Conservation (phyloP, 1,140 invertebrate genomes). For the Panagrolaimus sp. region DNA sequence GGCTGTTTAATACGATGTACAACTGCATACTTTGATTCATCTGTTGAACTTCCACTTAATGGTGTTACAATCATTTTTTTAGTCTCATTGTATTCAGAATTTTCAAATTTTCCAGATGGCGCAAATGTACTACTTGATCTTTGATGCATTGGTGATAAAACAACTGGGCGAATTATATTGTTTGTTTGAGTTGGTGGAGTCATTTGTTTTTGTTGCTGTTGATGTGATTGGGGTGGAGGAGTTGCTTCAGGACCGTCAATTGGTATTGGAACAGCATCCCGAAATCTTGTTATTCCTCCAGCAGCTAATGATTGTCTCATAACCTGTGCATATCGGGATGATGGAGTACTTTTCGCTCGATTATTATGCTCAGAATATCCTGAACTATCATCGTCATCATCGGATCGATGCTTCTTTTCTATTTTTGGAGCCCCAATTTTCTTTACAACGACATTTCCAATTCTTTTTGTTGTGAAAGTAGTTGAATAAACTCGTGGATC, state of each 20-base stretch:
- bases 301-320: not conserved
- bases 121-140: not conserved
- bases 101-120: not conserved
- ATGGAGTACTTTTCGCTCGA: conserved; percentile 2
- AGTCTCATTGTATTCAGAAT: not conserved
- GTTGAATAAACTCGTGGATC: conserved; percentile 40
- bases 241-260: conserved; percentile 29
- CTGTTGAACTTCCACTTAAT: not conserved
- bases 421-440: conserved; percentile 2
- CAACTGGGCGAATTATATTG: not conserved
- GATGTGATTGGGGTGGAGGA: not conserved
- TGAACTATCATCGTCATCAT: conserved; percentile 33
- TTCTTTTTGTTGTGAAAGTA: conserved; percentile 56
- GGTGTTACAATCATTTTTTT: not conserved
- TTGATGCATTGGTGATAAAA: not conserved
- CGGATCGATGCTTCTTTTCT: conserved; percentile 21
- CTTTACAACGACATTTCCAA: conserved; percentile 53
- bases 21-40: not conserved
- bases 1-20: not conserved
- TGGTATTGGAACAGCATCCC: conserved; percentile 36
- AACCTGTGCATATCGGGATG: conserved; percentile 11
- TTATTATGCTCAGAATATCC: conserved; percentile 16
- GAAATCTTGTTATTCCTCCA: conserved; percentile 17
- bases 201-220: not conserved
- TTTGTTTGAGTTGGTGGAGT: not conserved